A percentile compares a stretch with the other conserved stretches of the same genome.
phyloP scores from a whole-genome alignment of 2,113 vertebrate genomes.

The Urocitellus parryii region DNA sequence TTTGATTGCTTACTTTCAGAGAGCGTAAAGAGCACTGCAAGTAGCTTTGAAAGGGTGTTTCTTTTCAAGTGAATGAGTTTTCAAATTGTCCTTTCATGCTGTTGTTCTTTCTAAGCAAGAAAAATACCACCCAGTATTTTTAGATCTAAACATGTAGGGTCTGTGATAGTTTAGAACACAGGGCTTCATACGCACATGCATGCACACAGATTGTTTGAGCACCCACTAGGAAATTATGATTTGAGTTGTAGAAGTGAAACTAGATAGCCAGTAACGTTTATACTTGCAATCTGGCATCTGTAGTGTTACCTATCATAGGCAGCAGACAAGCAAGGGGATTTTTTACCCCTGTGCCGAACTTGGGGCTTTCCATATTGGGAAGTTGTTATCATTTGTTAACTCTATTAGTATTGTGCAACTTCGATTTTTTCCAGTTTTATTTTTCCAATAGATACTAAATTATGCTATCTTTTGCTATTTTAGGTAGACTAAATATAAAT shows the following conservation, averaged over 20 bases:
- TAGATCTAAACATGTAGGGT: not conserved
- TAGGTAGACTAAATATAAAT: not conserved
- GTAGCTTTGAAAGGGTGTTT: not conserved
- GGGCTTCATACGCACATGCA: not conserved
- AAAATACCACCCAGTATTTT: not conserved
- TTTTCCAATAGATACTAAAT: not conserved
- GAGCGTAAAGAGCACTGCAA: not conserved
- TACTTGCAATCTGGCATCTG: fast-evolving
- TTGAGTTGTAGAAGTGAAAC: too few relatives aligned
- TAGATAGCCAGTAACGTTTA: too few relatives aligned
- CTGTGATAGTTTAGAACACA: not conserved
- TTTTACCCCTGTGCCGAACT: fast-evolving
- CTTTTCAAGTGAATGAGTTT: not conserved
- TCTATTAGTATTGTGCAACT: not conserved
- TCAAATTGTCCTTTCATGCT: not conserved
- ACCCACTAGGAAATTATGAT: too few relatives aligned
- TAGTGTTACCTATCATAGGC: fast-evolving
- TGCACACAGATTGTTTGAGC: not conserved
- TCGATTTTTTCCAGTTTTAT: not conserved
- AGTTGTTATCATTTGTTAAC: fast-evolving
- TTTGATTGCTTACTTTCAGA: not conserved
- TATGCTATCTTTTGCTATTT: not conserved
- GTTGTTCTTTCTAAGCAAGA: not conserved
- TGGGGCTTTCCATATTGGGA: not conserved
- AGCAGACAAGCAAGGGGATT: not conserved